Conservation (phyloP, 2,797 vertebrate genomes). For the Nyctibius grandis region DNA sequence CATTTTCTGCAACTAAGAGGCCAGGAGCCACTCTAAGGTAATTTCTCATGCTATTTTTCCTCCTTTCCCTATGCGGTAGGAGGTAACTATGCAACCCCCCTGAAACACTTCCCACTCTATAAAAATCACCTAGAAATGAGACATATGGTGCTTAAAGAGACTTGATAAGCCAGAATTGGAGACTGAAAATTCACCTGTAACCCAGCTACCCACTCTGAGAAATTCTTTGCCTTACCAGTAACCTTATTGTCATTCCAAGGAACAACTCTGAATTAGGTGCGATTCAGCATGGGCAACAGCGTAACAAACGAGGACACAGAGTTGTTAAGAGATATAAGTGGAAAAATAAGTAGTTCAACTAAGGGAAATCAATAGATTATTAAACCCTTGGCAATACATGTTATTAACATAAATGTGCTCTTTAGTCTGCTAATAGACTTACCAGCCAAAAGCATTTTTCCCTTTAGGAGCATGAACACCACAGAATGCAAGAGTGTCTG, state of each 20-base stretch:
- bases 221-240: background rate
- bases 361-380: slow-evolving; percentile 18
- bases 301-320: background rate
- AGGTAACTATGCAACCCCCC: accelerated
- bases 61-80: background rate
- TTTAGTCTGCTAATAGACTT: slow-evolving; percentile 13
- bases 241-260: background rate
- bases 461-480: background rate
- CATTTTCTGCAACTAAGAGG: background rate
- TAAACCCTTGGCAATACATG: background rate
- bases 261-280: background rate
- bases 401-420: slow-evolving; percentile 28
- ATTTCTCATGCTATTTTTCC: accelerated
- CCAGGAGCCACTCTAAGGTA: background rate
- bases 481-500: background rate
- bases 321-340: background rate
- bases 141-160: background rate
- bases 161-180: background rate
- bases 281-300: background rate
- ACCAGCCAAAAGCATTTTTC: background rate
- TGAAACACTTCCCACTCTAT: background rate
- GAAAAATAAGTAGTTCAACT: background rate
- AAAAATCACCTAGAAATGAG: background rate
- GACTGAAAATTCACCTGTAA: background rate
- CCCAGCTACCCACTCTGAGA: background rate